Evolutionary conservation across 2,797 vertebrate species (phyloP).

Genomic region (Eidolon dupreanum): DNA sequence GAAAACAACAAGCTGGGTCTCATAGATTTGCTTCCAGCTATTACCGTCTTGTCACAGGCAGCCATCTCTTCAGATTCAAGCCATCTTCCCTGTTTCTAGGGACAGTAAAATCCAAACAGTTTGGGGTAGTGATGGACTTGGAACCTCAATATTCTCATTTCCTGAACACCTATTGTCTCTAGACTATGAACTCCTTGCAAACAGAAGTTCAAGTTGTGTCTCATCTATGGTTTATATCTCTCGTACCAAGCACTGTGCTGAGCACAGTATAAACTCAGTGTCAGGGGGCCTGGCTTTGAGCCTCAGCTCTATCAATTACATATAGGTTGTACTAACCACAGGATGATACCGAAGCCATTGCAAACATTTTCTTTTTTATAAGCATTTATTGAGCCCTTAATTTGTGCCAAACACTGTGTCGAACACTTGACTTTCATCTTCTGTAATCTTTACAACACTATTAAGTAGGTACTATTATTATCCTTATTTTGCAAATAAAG

Average conservation of each 20-base stretch:
- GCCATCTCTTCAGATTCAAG: neutral
- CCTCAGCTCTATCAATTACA: neutral
- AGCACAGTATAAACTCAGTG: neutral
- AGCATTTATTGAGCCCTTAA: neutral
- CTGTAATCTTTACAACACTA: neutral
- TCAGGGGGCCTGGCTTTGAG: neutral
- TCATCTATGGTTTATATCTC: neutral
- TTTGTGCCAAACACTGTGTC: neutral
- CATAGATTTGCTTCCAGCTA: neutral
- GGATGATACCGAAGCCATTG: neutral
- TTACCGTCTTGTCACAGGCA: neutral
- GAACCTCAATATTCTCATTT: neutral
- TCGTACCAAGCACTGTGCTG: neutral
- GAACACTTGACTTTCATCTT: neutral
- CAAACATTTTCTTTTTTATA: neutral
- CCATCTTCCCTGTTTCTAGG: neutral
- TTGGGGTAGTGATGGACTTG: neutral
- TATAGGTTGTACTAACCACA: neutral
- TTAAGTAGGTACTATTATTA: neutral
- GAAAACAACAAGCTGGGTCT: neutral
- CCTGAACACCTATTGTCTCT: neutral
- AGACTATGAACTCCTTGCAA: neutral
- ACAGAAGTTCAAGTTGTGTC: neutral
- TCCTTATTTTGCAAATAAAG: neutral
- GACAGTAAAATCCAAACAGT: neutral